Conservation (phyloP, 2,888 invertebrate genomes). For the Eupithecia inturbata region DNA sequence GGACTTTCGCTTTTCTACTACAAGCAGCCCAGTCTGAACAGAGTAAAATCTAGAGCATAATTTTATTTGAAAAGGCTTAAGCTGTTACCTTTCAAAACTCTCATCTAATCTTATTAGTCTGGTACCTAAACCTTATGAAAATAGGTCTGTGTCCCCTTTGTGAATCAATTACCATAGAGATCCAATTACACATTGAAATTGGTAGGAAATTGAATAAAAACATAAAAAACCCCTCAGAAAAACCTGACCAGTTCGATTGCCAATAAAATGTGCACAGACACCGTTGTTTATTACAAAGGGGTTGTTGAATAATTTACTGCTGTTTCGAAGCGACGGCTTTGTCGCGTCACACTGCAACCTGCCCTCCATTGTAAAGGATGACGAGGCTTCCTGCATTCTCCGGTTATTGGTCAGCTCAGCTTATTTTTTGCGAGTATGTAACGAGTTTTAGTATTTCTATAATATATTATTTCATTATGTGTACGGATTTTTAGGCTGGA, state of each 20-base stretch:
- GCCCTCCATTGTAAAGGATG: conserved; percentile 1
- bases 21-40: not conserved
- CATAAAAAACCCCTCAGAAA: conserved; percentile 3
- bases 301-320: conserved; percentile 53
- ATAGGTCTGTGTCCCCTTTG: not conserved
- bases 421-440: not conserved
- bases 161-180: not conserved
- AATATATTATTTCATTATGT: no score
- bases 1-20: not conserved
- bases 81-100: not conserved
- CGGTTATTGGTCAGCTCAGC: not conserved
- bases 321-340: not conserved
- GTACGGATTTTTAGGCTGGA: not conserved
- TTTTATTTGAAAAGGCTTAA: not conserved
- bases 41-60: not conserved
- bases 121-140: not conserved
- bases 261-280: conserved; percentile 40
- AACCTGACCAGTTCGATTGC: conserved; percentile 30
- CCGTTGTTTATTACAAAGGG: conserved; percentile 47
- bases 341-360: not conserved
- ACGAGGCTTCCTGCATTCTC: not conserved
- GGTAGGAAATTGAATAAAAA: not conserved
- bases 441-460: not conserved
- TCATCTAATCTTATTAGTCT: not conserved
- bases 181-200: conserved; percentile 7